Evolutionary conservation across 2,797 vertebrate genomes (phyloP).

Genomic region (Gambelia wislizenii): DNA sequence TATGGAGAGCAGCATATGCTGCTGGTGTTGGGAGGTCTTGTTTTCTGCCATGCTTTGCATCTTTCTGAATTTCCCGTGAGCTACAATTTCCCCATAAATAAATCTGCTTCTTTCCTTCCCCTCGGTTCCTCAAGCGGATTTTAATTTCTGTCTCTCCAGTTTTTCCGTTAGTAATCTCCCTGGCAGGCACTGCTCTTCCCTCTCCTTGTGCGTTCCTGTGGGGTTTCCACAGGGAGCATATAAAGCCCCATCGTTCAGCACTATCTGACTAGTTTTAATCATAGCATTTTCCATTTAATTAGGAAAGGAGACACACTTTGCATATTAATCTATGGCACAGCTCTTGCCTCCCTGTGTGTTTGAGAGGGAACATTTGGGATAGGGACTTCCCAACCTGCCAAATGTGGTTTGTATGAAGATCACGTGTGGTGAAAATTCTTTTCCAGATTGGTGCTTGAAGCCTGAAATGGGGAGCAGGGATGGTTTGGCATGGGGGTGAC

Average conservation of each 20-base stretch:
- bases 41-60: not conserved
- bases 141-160: conserved; percentile 32
- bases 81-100: not conserved
- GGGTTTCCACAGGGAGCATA: conserved; percentile 56
- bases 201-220: conserved; percentile 60
- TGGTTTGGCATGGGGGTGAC: not conserved
- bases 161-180: conserved; percentile 41
- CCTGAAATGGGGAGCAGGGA: not conserved
- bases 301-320: conserved; percentile 73
- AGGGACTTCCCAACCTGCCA: conserved; percentile 30
- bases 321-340: conserved; percentile 69
- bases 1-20: not conserved
- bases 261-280: conserved; percentile 75
- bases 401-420: not conserved
- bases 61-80: not conserved
- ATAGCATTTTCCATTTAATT: conserved; percentile 75
- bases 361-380: not conserved
- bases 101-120: not conserved
- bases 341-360: conserved; percentile 45
- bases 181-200: conserved; percentile 17
- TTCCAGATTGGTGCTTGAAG: no score
- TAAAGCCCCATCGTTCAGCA: conserved; percentile 62
- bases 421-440: not conserved
- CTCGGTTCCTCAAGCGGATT: conserved; percentile 18
- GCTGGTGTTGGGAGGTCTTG: not conserved